These are phyloP conservation scores for Drosophila quinaria DNA, from an alignment of 2,888 invertebrate species.

Conservation along the genomic window DNA sequence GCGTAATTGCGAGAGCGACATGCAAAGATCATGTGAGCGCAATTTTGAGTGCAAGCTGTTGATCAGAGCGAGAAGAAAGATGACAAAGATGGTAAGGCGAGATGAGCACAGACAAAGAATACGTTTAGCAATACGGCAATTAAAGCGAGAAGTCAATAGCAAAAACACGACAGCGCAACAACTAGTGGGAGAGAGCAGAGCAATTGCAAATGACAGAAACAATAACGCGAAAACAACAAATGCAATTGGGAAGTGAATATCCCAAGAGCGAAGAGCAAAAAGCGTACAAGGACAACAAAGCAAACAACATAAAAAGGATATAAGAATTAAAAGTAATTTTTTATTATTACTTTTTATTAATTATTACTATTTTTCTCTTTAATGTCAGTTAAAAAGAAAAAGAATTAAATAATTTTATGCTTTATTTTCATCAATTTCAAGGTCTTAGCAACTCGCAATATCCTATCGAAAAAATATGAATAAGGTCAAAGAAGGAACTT, in stretches of 20 bases:
- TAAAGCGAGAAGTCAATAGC: constrained; percentile 2
- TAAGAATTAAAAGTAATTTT: not conserved
- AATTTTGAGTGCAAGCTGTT: not conserved
- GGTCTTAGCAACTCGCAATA: constrained; percentile 24
- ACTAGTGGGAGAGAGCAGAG: not conserved
- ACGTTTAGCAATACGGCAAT: not conserved
- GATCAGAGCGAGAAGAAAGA: not conserved
- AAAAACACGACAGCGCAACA: not conserved
- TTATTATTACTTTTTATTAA: constrained; percentile 13
- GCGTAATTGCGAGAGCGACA: not conserved
- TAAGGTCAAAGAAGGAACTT: constrained; percentile 10
- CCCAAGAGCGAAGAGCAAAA: not conserved
- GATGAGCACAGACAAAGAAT: not conserved
- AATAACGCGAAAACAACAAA: not conserved
- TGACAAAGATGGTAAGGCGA: not conserved
- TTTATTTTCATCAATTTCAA: constrained; percentile 3
- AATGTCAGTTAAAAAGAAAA: not conserved
- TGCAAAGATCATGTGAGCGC: not conserved
- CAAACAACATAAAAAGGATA: not conserved
- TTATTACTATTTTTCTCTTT: not conserved
- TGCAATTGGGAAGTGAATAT: not conserved
- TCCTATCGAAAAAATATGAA: constrained; percentile 15
- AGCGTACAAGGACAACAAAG: not conserved
- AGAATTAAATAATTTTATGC: constrained; percentile 3
- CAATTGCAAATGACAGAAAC: not conserved